Evolutionary conservation across 2,888 invertebrate genomes (phyloP), one percentile per base, ranked within the genome.

Genomic region (Calameuta filiformis): DNA sequence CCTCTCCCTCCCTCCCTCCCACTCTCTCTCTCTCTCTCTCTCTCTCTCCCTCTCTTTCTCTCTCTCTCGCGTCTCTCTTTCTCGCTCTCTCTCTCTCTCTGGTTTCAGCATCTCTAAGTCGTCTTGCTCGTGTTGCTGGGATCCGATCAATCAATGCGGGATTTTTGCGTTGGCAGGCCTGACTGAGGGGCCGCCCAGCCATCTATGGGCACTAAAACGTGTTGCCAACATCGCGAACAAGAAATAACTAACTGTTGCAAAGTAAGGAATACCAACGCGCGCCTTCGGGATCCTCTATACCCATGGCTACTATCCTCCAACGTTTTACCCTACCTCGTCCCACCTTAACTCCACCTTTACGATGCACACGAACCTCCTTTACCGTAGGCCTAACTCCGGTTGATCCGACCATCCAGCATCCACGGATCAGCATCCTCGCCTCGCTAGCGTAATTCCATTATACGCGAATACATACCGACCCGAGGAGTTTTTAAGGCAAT

Each of bases 151-250:
- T 89, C 89, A 89, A 87, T 89, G 86, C 86, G 85, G 82, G 85
- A 89, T 89, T 89, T 89, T 89, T 87, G 86, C 85, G 81, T 85
- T 84, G 84, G 80, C 83, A 83, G 85, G 81, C 81, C 84, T 82
- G 82, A 83, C 86, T 83, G 85, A 85, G 83, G 83, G 86, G 83
- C 89, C 86, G 87, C 86, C 83, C 86, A 80, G 79, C 89, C 89
- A 87, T 89, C 88, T 89, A 89, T 84, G 89, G 89, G 77, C 85
- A 88, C 87, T 89, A 87, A 89, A 89, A 88, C 89, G 89, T 89
- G 89, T 88, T 86, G 86, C 87, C 87, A 88, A 89, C 87, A 88
- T 88, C 84, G 85, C 85, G 83, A 85, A 87, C 87, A 89, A 89
- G 89, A 89, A 89, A 85, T 82, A 83, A 88, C 87, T 86, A 86